Conservation (phyloP, 2,113 vertebrate species). For the Aythya baeri region DNA sequence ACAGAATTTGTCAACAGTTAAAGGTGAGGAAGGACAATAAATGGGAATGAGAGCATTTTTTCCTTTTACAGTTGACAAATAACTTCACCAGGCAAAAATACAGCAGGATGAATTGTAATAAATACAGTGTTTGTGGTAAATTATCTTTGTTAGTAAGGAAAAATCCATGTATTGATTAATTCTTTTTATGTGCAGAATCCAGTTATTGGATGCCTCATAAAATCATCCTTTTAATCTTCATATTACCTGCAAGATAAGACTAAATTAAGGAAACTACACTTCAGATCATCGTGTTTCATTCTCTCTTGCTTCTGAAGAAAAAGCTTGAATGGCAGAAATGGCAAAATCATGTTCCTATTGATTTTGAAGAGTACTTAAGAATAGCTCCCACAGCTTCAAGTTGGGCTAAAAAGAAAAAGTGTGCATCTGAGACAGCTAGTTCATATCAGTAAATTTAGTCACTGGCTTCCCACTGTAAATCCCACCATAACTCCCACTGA, state of each 20-base stretch:
- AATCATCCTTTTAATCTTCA: conserved; percentile 39
- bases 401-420: not conserved
- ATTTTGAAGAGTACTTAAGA: conserved; percentile 17
- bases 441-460: not conserved
- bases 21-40: conserved; percentile 72
- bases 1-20: conserved; percentile 80
- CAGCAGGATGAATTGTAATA: conserved; percentile 43
- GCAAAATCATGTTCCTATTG: conserved; percentile 20
- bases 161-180: conserved; percentile 43
- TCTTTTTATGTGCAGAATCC: conserved; percentile 26
- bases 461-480: not conserved
- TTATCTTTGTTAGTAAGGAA: conserved; percentile 66
- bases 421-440: not conserved
- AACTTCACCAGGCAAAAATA: conserved; percentile 37
- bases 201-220: conserved; percentile 39
- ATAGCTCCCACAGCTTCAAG: not conserved
- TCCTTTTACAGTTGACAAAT: conserved; percentile 7
- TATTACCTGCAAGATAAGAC: not conserved
- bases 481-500: not conserved
- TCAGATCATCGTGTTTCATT: not conserved
- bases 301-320: not conserved
- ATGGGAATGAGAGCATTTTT: not conserved
- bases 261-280: conserved; percentile 11
- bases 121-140: conserved; percentile 38
- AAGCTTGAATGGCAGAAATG: conserved; percentile 5